Evolutionary conservation across 2,797 vertebrate species (phyloP).

Genomic region (Enteromius treurensis): DNA sequence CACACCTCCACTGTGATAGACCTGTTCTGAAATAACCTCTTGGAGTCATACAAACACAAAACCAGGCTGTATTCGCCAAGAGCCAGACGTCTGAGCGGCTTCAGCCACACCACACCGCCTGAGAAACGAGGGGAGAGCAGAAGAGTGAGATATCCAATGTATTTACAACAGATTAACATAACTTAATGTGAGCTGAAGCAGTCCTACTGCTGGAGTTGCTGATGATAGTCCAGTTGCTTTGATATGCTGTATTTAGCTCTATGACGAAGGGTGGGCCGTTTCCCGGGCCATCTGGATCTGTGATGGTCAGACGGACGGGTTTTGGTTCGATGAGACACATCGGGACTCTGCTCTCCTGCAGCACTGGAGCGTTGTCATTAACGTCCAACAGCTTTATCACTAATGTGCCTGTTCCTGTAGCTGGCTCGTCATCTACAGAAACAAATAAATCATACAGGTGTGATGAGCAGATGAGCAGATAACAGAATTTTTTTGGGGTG

Average conservation of each 20-base stretch:
- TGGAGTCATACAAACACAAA: conserved; percentile 62
- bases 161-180: background rate
- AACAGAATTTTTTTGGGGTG: background rate
- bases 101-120: conserved; percentile 54
- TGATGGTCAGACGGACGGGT: conserved; percentile 74
- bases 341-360: conserved; percentile 65
- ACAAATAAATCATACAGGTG: background rate
- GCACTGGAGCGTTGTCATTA: conserved; percentile 82
- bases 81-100: conserved; percentile 53
- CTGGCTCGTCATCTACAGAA: conserved; percentile 71
- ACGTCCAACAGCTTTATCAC: conserved; percentile 80
- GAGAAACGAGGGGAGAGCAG: background rate
- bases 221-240: conserved; percentile 73
- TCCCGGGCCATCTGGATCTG: conserved; percentile 79
- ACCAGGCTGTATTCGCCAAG: conserved; percentile 58
- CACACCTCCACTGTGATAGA: conserved; percentile 64
- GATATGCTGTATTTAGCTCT: conserved; percentile 68
- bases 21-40: conserved; percentile 60
- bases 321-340: conserved; percentile 76
- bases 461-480: background rate
- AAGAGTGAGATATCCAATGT: background rate
- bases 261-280: conserved; percentile 79
- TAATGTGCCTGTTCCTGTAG: conserved; percentile 84
- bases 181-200: background rate
- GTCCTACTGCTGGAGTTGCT: conserved; percentile 62